Conservation (phyloP, 2,113 vertebrate species). For the Oncorhynchus kisutch region DNA sequence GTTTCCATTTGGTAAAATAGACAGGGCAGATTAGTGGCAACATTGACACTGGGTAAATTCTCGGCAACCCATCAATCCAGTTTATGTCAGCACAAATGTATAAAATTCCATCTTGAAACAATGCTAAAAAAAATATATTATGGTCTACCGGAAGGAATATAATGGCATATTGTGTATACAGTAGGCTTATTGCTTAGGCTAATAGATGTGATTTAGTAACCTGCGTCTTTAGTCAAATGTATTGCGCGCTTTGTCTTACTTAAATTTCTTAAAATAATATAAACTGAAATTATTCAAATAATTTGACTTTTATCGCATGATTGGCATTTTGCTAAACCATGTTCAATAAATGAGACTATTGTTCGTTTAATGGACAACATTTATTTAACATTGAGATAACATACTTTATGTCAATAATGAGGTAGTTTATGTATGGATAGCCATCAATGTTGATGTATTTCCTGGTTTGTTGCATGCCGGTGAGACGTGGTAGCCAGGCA, state of each 20-base stretch:
- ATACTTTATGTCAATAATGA: too few species aligned
- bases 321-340: conserved; percentile 66
- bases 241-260: conserved; percentile 33
- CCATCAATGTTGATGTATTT: conserved; percentile 36
- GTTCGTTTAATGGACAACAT: conserved; percentile 49
- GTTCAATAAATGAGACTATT: conserved; percentile 46
- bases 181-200: neutral
- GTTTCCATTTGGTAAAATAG: too few species aligned
- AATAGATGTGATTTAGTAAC: conserved; percentile 18
- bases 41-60: too few species aligned
- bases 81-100: too few species aligned
- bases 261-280: conserved; percentile 54
- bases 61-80: too few species aligned
- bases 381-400: conserved; percentile 22
- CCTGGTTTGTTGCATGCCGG: conserved; percentile 29
- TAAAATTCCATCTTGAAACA: too few species aligned
- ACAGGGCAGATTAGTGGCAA: too few species aligned
- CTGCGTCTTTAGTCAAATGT: conserved; percentile 62
- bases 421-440: conserved; percentile 7
- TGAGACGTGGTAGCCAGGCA: conserved; percentile 23
- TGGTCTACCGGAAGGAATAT: neutral
- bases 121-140: neutral
- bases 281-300: conserved; percentile 67
- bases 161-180: conserved; percentile 17
- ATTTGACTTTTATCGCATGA: conserved; percentile 55